A percentile compares a stretch with the other conserved stretches of the same genome.
Evolutionary conservation across 1,140 invertebrate species (phyloP).

Genomic region (Drosophila teissieri): DNA sequence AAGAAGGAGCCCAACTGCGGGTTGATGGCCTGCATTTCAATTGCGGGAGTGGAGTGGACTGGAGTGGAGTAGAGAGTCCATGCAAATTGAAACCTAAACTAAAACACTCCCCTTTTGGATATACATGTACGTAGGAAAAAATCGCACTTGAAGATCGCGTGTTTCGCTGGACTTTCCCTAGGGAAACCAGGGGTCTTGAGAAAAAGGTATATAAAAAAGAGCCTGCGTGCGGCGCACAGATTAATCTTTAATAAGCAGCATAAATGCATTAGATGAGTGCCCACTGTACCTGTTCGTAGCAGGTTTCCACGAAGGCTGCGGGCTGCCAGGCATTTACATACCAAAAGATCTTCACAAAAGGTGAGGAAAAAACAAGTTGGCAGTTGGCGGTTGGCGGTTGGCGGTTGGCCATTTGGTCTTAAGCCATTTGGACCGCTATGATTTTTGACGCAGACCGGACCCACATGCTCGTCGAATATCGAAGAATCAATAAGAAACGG

Average conservation of each 20-base stretch:
- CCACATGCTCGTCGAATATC: constrained; percentile 21
- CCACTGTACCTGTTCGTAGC: constrained; percentile 22
- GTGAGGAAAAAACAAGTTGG: constrained; percentile 20
- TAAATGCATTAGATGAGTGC: constrained; percentile 39
- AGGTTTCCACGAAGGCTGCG: constrained; percentile 30
- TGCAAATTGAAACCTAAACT: constrained; percentile 28
- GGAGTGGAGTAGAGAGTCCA: not conserved
- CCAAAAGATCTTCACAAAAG: constrained; percentile 46
- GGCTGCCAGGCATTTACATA: constrained; percentile 50
- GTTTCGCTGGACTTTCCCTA: constrained; percentile 53
- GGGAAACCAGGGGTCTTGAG: constrained; percentile 53
- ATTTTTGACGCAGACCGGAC: constrained; percentile 9
- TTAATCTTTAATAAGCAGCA: constrained; percentile 46
- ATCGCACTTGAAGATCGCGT: constrained; percentile 49
- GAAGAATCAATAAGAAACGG: constrained; percentile 12
- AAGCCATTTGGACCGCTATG: constrained; percentile 10
- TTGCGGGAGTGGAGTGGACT: constrained; percentile 17
- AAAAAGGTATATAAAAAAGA: constrained; percentile 10
- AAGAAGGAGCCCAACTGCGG: not conserved
- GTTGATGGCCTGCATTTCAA: constrained; percentile 46
- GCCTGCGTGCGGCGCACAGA: constrained; percentile 33
- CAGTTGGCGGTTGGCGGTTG: not conserved
- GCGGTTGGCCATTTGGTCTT: not conserved
- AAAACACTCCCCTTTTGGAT: not conserved
- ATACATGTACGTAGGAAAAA: not conserved